A percentile compares a stretch with the other conserved stretches of the same genome.
Evolutionary conservation across 1,140 invertebrate genomes (phyloP).

Genomic region (Eupeodes corollae): DNA sequence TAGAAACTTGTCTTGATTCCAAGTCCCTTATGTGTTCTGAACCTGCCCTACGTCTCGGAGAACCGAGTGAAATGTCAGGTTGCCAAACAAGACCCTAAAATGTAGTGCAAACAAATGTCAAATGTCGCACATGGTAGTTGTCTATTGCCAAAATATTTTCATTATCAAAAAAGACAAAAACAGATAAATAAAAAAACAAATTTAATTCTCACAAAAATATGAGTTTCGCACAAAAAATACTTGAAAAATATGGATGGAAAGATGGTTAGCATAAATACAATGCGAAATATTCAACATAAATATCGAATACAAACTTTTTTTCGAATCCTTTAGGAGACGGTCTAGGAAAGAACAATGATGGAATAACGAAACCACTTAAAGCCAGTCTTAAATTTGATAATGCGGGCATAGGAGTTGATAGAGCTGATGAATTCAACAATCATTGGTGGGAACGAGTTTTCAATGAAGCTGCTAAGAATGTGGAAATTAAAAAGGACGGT

Average conservation of each 20-base stretch:
- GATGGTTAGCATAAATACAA: slow-evolving; percentile 40
- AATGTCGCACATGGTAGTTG: no score
- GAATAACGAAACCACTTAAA: slow-evolving; percentile 60
- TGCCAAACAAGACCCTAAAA: no score
- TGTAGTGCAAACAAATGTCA: no score
- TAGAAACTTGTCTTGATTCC: no score
- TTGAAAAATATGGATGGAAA: slow-evolving; percentile 55
- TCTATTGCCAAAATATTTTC: no score
- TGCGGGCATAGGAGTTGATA: slow-evolving; percentile 63
- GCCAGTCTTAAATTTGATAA: slow-evolving; percentile 66
- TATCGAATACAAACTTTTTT: slow-evolving; percentile 5
- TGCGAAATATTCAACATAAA: not conserved
- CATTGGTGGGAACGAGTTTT: slow-evolving; percentile 74
- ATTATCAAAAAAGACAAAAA: no score
- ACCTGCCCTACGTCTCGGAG: no score
- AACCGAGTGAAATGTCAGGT: no score
- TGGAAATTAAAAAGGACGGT: slow-evolving; percentile 38
- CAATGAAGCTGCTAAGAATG: slow-evolving; percentile 58
- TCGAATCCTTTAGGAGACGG: slow-evolving; percentile 57
- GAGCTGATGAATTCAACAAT: slow-evolving; percentile 55
- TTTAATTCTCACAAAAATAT: slow-evolving; percentile 15
- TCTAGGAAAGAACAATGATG: slow-evolving; percentile 63
- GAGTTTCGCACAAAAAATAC: slow-evolving; percentile 49
- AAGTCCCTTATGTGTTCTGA: no score
- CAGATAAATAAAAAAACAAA: no score